A percentile compares a stretch with the other conserved stretches of the same genome.
Conservation (phyloP, 2,888 invertebrate genomes). For the Cephus rjabovi region DNA sequence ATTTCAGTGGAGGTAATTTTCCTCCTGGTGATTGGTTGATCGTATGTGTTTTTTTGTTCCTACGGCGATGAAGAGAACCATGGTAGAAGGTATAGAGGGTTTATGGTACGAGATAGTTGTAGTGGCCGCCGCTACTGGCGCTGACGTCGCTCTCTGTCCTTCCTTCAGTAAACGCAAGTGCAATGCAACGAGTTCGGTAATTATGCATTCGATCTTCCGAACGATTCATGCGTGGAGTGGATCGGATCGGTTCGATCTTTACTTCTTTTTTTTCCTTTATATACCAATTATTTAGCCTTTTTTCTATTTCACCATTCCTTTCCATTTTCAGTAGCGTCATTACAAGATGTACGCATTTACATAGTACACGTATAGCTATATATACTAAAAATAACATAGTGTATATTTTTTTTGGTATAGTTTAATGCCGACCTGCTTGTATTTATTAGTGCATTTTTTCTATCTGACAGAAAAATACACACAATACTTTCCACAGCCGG, state of each 20-base stretch:
- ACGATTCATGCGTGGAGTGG: conserved; percentile 39
- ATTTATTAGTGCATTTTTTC: not conserved
- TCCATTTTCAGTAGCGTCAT: not conserved
- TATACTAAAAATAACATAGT: not conserved
- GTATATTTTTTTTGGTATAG: not conserved
- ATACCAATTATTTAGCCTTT: not conserved
- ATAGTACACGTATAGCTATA: not conserved
- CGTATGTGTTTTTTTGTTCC: not conserved
- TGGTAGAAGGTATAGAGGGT: not conserved
- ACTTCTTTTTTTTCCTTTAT: not conserved
- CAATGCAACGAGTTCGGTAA: conserved; percentile 20
- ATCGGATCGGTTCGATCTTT: conserved; percentile 27
- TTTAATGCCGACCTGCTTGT: not conserved
- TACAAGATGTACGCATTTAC: not conserved
- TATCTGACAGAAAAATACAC: not conserved
- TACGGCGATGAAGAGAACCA: not conserved
- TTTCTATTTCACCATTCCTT: not conserved
- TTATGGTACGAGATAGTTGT: not conserved
- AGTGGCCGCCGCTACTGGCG: not conserved
- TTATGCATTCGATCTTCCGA: conserved; percentile 42
- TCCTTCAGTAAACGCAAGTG: not conserved
- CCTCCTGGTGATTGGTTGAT: not conserved
- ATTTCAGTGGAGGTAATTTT: not conserved
- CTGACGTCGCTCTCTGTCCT: not conserved
- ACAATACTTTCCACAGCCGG: not conserved